Evolutionary conservation across 2,888 invertebrate species (phyloP), one percentile per base, ranked within the genome.

Genomic region (Polymixis lichenea): DNA sequence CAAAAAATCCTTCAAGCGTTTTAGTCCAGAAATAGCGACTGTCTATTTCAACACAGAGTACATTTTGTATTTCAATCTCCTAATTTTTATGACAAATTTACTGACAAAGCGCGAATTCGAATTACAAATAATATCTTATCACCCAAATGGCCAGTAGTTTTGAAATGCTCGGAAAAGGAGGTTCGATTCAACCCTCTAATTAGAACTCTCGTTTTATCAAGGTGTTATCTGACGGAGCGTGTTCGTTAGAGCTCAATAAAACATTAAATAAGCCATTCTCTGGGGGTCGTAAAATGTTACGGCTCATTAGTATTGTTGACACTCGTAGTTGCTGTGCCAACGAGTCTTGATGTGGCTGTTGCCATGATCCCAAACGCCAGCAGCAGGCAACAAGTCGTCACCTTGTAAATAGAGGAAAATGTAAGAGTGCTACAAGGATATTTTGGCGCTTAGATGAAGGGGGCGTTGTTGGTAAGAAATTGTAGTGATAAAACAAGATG

Each of bases 291-390:
- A 70, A 78, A 78, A 71, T 38, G 53, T 28, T 46, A 78, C 58
- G 72, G 60, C 46, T 71, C 32, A 77, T 70, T 64, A 19, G 32
- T 49, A n/a, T 32, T 78, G 78, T 78, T 78, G 78, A 46, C 72
- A 72, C 71, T 32, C 5, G 5, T 65, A 53, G 77, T 78, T 72
- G 72, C 58, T 65, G 56, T 53, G 78, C 32, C 77, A 53, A 78
- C 77, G 51, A 65, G 22, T 53, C 17, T 15, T 56, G 38, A 46
- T 60, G 28, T n/a, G 25, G 11, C 28, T 65, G 75, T 69, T 77
- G 49, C 15, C 28, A 68, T 62, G 77, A 51, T 62, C 15, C 38
- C n/a, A 61, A 19, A 15, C 17, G 25, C 22, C n/a, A 38, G n/a
- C 49, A 43, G 22, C 58, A 28, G 76, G 46, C 25, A 60, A 32